Conservation (phyloP, 2,113 vertebrate species). For the Hypanus sabinus region DNA sequence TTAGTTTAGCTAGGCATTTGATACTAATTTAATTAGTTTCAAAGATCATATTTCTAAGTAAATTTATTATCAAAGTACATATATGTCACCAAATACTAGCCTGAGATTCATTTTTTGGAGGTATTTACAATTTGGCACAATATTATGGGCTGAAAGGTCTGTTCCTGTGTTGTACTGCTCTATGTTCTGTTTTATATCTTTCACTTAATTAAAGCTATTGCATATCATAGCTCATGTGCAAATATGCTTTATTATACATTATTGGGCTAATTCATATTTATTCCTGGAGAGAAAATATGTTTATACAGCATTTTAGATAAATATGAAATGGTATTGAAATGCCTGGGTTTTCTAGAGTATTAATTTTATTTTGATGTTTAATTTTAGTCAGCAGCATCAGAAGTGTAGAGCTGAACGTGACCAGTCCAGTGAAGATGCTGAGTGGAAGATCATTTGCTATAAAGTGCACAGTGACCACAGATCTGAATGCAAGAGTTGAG, state of each 20-base stretch:
- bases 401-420: slow-evolving; percentile 68
- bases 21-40: too few species aligned
- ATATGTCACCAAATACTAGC: too few species aligned
- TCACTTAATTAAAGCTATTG: not conserved
- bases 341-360: not conserved
- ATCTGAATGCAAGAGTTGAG: slow-evolving; percentile 79
- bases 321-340: not conserved
- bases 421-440: slow-evolving; percentile 60
- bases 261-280: not conserved
- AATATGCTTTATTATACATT: not conserved
- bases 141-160: too few species aligned
- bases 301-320: not conserved
- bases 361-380: slow-evolving; percentile 35
- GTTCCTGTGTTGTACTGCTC: too few species aligned
- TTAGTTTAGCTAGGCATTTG: too few species aligned
- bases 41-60: too few species aligned
- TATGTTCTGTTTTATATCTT: not conserved
- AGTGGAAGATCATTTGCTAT: slow-evolving; percentile 65
- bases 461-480: slow-evolving; percentile 76
- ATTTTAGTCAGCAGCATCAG: slow-evolving; percentile 73
- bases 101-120: too few species aligned
- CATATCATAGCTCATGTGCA: not conserved
- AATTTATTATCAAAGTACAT: too few species aligned
- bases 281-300: not conserved
- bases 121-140: too few species aligned